Evolutionary conservation across 2,888 invertebrate species (phyloP).

Genomic region (Drosophila barbarae): DNA sequence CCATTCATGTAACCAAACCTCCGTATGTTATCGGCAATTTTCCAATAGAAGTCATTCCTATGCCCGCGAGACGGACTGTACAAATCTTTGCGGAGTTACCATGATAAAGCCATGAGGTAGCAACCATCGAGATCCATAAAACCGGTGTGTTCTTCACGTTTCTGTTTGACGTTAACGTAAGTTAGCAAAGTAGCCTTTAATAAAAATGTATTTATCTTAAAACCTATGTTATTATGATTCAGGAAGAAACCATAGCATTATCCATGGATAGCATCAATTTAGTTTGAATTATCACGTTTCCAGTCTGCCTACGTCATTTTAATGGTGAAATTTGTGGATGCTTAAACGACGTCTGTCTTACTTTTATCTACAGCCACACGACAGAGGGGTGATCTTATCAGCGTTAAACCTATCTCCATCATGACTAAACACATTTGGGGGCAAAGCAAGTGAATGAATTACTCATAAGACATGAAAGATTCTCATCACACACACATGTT

Average conservation of each 20-base stretch:
- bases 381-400: conserved; percentile 32
- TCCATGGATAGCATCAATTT: too few relatives aligned
- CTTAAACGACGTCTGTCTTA: neutral
- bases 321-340: conserved; percentile 25
- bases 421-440: conserved; percentile 31
- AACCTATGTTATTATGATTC: neutral
- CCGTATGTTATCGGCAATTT: neutral
- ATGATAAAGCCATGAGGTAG: conserved; percentile 3
- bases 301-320: conserved; percentile 23
- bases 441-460: conserved; percentile 25
- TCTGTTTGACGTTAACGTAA: neutral
- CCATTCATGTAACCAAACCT: too few relatives aligned
- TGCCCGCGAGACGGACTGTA: conserved; percentile 2
- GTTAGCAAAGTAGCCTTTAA: neutral
- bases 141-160: neutral
- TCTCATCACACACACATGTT: conserved; percentile 12
- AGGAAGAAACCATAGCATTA: neutral
- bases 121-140: neutral
- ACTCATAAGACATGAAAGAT: conserved; percentile 17
- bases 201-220: too few relatives aligned
- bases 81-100: neutral
- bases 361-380: conserved; percentile 21
- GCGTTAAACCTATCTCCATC: conserved; percentile 4
- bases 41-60: neutral
- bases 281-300: neutral